phyloP scores from a whole-genome alignment of 2,888 invertebrate species.

The Ectemnius cavifrons region DNA sequence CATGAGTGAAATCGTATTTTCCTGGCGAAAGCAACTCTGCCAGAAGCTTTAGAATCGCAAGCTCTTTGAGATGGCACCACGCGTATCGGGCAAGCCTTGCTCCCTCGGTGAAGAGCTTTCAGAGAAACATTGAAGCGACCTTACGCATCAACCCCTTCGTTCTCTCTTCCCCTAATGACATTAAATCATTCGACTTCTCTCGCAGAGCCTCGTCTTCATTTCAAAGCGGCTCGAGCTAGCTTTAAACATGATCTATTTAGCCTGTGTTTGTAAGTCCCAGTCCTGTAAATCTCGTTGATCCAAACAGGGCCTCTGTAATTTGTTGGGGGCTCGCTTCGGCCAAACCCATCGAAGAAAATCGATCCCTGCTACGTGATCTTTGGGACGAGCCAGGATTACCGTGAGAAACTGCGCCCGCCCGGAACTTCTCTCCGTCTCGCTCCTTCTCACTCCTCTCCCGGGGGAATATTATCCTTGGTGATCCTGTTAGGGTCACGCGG shows the following conservation, averaged over 20 bases:
- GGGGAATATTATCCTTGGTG: conserved; percentile 1
- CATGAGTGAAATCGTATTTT: no score
- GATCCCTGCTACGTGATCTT: conserved; percentile 64
- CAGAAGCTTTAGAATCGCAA: background rate
- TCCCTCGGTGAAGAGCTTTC: background rate
- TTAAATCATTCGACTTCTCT: no score
- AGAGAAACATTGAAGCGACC: no score
- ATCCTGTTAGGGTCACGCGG: background rate
- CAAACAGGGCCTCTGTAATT: background rate
- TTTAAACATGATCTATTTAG: no score
- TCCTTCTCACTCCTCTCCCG: background rate
- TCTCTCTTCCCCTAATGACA: no score
- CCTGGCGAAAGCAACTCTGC: no score
- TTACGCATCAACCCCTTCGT: no score
- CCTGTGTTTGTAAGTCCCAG: no score
- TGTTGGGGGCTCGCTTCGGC: background rate
- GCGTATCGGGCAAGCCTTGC: conserved; percentile 18
- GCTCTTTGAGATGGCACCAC: conserved; percentile 6
- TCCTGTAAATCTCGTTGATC: background rate
- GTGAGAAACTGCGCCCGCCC: conserved; percentile 38
- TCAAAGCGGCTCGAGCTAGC: no score
- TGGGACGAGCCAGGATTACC: conserved; percentile 60
- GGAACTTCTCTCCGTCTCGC: background rate
- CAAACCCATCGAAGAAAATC: conserved; percentile 31
- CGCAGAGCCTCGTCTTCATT: no score